Conservation (phyloP, 1,140 invertebrate genomes). For the Lithobius niger region DNA sequence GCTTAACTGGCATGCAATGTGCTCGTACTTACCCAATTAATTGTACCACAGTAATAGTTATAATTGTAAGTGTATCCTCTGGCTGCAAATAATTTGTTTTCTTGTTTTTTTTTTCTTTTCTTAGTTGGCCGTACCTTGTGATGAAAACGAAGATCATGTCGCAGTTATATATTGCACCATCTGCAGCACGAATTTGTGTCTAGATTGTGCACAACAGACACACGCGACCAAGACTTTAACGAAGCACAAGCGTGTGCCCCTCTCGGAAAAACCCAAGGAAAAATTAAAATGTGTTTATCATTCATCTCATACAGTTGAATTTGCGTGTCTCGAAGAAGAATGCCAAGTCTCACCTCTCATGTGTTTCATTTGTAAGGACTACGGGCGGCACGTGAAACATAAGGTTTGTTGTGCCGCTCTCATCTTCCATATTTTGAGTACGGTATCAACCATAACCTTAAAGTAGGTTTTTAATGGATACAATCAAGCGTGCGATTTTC, state of each 20-base stretch:
- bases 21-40: too few species aligned
- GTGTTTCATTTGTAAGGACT: slow-evolving; percentile 48
- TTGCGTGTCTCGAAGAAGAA: slow-evolving; percentile 43
- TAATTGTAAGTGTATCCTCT: too few species aligned
- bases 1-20: too few species aligned
- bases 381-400: slow-evolving; percentile 43
- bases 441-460: too few species aligned
- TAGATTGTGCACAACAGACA: slow-evolving; percentile 40
- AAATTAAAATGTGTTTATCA: slow-evolving; percentile 44
- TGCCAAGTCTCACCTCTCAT: slow-evolving; percentile 38
- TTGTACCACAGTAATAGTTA: too few species aligned
- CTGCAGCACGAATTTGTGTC: slow-evolving; percentile 43
- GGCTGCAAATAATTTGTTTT: too few species aligned
- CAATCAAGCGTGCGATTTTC: too few species aligned
- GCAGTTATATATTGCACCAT: slow-evolving; percentile 46
- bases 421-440: too few species aligned
- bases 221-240: slow-evolving; percentile 42
- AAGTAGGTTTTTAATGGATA: too few species aligned
- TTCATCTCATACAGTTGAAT: slow-evolving; percentile 43
- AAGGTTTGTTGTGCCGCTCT: too few species aligned
- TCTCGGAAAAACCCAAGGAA: slow-evolving; percentile 46
- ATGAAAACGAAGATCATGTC: slow-evolving; percentile 44
- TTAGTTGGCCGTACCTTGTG: slow-evolving; percentile 40
- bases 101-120: slow-evolving; percentile 17
- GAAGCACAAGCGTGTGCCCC: slow-evolving; percentile 42